Evolutionary conservation across 2,113 vertebrate species (phyloP).

Genomic region (Eulemur macaco): DNA sequence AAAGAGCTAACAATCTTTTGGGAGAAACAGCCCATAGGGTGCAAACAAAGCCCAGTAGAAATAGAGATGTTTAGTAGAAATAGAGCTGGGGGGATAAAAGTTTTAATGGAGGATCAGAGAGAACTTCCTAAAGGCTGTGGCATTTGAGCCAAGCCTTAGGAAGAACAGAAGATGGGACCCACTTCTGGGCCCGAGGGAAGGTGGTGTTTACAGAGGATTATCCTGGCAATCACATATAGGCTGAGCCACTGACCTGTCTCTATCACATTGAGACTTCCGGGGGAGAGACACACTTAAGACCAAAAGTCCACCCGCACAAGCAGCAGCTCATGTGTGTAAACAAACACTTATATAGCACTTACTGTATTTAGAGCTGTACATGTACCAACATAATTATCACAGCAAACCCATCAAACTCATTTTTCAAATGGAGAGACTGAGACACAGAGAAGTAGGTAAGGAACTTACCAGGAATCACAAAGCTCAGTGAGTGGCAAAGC

Average conservation of each 20-base stretch:
- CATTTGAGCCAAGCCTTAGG: not conserved
- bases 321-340: not conserved
- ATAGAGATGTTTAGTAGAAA: not conserved
- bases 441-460: not conserved
- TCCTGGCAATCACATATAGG: not conserved
- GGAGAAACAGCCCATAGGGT: not conserved
- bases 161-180: not conserved
- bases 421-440: slow-evolving; percentile 9
- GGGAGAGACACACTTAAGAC: not conserved
- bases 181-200: not conserved
- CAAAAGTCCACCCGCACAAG: not conserved
- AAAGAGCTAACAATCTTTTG: not conserved
- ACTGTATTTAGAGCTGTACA: not conserved
- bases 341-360: not conserved
- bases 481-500: not conserved
- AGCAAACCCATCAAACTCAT: not conserved
- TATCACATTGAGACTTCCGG: not conserved
- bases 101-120: not conserved
- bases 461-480: not conserved
- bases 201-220: not conserved
- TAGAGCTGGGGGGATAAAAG: not conserved
- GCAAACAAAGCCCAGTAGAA: not conserved
- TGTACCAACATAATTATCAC: not conserved
- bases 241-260: not conserved
- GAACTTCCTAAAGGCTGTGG: not conserved